Conservation (phyloP, 2,797 vertebrate genomes). For the Ctenochaetus hawaiiensis region DNA sequence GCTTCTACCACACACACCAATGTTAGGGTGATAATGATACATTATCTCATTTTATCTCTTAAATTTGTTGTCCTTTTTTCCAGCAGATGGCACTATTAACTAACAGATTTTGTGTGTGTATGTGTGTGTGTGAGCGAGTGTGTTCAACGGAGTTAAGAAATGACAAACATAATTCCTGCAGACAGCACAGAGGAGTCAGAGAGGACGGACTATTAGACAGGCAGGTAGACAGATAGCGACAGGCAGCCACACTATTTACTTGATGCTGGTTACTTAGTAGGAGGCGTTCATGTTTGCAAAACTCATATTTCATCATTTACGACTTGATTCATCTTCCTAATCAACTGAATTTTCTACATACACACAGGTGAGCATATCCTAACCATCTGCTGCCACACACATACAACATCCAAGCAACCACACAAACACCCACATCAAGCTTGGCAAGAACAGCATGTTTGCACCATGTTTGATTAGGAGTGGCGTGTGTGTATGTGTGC, state of each 20-base stretch:
- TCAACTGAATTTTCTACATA: slow-evolving; percentile 27
- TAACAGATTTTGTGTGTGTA: neutral
- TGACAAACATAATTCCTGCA: neutral
- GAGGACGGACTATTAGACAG: neutral
- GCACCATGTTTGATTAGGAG: slow-evolving; percentile 43
- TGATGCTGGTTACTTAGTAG: slow-evolving; percentile 11
- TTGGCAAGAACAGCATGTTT: slow-evolving; percentile 52
- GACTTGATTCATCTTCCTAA: slow-evolving; percentile 45
- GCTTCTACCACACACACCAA: neutral
- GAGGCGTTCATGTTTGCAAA: slow-evolving; percentile 15
- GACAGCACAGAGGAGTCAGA: too few species aligned
- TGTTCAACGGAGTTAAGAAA: neutral
- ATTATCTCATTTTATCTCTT: neutral
- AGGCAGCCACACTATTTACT: neutral
- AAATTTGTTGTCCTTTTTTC: neutral
- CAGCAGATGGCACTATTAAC: slow-evolving; percentile 28
- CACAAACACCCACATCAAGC: slow-evolving; percentile 29
- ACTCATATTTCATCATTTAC: slow-evolving; percentile 41
- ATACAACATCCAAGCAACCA: slow-evolving; percentile 5
- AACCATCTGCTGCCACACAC: slow-evolving; percentile 41
- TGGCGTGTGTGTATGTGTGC: neutral
- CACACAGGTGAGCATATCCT: slow-evolving; percentile 49
- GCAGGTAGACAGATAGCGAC: neutral
- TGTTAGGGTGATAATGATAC: neutral
- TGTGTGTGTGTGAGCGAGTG: neutral